phyloP scores from a whole-genome alignment of 2,888 invertebrate species.

The Trissolcus japonicus region DNA sequence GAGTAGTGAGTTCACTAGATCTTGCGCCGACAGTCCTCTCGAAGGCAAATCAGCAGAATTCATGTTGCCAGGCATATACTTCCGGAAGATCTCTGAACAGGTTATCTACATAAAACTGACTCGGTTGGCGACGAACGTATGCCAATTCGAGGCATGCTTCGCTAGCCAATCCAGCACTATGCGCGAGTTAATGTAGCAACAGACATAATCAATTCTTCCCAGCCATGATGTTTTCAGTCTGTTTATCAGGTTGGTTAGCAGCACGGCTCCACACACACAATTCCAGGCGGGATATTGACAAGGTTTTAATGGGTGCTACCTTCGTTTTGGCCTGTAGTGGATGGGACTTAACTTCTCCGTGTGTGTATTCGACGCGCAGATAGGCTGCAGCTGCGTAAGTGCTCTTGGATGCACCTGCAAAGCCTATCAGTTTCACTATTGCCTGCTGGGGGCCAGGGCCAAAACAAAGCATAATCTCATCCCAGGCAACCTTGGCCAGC shows the following conservation, averaged over 20 bases:
- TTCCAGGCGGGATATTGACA: neutral
- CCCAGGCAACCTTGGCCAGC: neutral
- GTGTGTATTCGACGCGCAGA: no score
- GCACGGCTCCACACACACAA: neutral
- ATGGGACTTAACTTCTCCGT: no score
- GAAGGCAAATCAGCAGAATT: no score
- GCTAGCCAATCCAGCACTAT: neutral
- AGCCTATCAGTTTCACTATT: no score
- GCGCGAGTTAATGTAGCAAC: neutral
- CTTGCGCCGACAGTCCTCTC: no score
- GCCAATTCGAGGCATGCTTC: neutral
- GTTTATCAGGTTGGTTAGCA: neutral
- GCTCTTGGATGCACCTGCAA: no score
- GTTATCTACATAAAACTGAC: neutral
- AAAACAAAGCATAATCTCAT: no score
- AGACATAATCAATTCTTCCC: neutral
- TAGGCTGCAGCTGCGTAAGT: no score
- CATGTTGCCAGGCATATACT: no score
- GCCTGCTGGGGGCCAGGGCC: no score
- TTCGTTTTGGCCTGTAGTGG: neutral
- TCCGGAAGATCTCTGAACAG: no score
- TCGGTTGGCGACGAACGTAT: neutral
- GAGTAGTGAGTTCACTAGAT: no score
- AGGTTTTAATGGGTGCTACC: neutral
- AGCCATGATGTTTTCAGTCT: neutral